Evolutionary conservation across 1,140 invertebrate genomes (phyloP), one percentile per base, ranked within the genome.

Genomic region (Laupala kohalensis): DNA sequence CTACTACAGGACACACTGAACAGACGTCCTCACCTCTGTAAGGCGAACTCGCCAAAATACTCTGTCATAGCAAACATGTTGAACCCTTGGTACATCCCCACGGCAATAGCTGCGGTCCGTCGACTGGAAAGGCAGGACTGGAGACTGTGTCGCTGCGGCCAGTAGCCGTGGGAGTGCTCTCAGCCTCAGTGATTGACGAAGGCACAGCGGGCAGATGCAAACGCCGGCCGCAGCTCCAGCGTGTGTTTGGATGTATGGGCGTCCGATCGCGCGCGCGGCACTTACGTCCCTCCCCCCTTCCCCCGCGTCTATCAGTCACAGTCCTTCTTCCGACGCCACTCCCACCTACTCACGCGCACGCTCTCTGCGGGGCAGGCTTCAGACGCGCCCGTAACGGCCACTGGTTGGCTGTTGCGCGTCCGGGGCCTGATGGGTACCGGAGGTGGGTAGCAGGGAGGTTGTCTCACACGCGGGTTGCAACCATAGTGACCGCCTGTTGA

Each of bases 31-130:
- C 78, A 82, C 81, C 81, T 82, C 72, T 80, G 78, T 68, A 82
- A 73, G 74, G 81, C 81, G 76, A 82, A 81, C 74, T 82, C 81
- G 76, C 80, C 80, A 76, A 82, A 81, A 76, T 82, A 82, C 75
- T 82, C 81, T 70, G 80, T 82, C 81, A 82, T 82, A 70, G 81
- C 81, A 77, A 82, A 80, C 79, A 80, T 80, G 75, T 53, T 53
- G 37, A 25, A 25, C 23, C 24, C 64, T 66, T 66, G 64, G 64
- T 53, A 53, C 37, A 53, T 53, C 19, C 37, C 37, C 37, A 19
- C 37, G 37, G 37, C 37, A 53, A 53, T 53, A 19, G 37, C 37
- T 13, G 37, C 37, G 37, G 37, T 53, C 37, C 37, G 37, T 53
- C 37, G 9, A 19, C 37, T 53, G 37, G 37, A 19, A 53, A 53